Evolutionary conservation across 2,888 invertebrate species (phyloP).

Genomic region (Rutpela maculata): DNA sequence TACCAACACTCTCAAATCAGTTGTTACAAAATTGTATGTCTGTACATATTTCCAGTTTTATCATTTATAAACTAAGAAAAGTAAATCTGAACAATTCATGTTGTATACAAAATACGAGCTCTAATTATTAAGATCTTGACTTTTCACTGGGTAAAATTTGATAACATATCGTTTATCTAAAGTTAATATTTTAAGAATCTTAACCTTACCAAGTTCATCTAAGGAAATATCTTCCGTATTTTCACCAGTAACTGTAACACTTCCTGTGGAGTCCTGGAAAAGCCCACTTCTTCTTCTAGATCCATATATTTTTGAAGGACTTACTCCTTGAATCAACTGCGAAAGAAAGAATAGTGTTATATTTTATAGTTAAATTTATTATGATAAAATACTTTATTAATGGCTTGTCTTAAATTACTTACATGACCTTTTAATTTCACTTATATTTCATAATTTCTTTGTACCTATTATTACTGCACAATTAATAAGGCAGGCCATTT

Average conservation of each 20-base stretch:
- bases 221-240: slow-evolving; percentile 73
- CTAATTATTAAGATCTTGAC: too few relatives aligned
- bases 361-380: not conserved
- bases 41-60: too few relatives aligned
- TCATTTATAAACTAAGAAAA: too few relatives aligned
- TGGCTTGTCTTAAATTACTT: not conserved
- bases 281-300: slow-evolving; percentile 63
- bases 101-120: too few relatives aligned
- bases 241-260: slow-evolving; percentile 70
- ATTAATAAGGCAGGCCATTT: not conserved
- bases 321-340: slow-evolving; percentile 80
- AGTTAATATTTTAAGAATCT: not conserved
- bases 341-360: slow-evolving; percentile 41
- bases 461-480: not conserved
- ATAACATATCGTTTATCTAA: too few relatives aligned
- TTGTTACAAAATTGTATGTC: too few relatives aligned
- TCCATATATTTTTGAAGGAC: slow-evolving; percentile 73
- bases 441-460: not conserved
- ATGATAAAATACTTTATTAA: slow-evolving; percentile 11
- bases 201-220: slow-evolving; percentile 74
- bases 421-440: not conserved
- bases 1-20: too few relatives aligned
- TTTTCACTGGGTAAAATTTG: too few relatives aligned
- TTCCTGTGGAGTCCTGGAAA: slow-evolving; percentile 71
- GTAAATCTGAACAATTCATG: too few relatives aligned